phyloP scores from a whole-genome alignment of 2,888 invertebrate species.

The Torymus aiolomorphi region DNA sequence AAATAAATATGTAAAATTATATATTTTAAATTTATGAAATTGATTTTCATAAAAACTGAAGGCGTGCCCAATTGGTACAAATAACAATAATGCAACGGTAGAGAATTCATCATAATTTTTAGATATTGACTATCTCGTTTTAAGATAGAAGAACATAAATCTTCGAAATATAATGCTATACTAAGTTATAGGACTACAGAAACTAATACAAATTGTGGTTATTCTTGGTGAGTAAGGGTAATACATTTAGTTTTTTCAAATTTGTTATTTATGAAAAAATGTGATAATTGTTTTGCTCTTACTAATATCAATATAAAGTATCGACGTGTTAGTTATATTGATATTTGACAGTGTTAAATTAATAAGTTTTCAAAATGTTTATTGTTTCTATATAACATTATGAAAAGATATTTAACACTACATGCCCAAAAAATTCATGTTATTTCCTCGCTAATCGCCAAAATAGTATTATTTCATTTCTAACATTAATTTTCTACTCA shows the following conservation, averaged over 20 bases:
- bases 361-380: not conserved
- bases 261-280: too few species aligned
- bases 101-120: slow-evolving; percentile 32
- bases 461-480: slow-evolving; percentile 6
- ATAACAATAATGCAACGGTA: slow-evolving; percentile 40
- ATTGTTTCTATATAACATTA: too few species aligned
- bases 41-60: slow-evolving; percentile 19
- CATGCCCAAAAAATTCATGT: not conserved
- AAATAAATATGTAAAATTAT: slow-evolving; percentile 29
- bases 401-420: too few species aligned
- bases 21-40: slow-evolving; percentile 33
- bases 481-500: not conserved
- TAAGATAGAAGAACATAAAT: slow-evolving; percentile 3
- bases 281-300: too few species aligned
- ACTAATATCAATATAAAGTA: too few species aligned
- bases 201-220: slow-evolving; percentile 43
- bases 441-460: slow-evolving; percentile 3
- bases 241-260: too few species aligned
- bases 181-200: slow-evolving; percentile 23
- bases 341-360: not conserved
- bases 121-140: slow-evolving; percentile 30
- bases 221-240: slow-evolving; percentile 3
- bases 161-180: slow-evolving; percentile 9
- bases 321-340: not conserved
- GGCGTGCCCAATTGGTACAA: not conserved